These are phyloP conservation scores for Alcedo atthis DNA, from an alignment of 2,797 vertebrate species.

Conservation along the genomic window DNA sequence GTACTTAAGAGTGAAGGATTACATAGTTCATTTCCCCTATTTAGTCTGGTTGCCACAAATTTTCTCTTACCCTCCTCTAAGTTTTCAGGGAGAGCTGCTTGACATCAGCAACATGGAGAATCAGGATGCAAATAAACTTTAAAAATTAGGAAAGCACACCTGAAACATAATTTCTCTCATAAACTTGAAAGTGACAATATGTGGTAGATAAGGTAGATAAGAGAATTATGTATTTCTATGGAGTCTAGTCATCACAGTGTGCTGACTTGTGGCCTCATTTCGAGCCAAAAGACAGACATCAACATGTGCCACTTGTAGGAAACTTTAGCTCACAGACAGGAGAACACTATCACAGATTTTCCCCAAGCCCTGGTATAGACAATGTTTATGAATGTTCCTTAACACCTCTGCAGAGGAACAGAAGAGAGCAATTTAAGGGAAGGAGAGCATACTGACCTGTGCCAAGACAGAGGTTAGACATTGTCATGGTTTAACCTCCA, in stretches of 20 bases:
- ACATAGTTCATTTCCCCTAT: neutral
- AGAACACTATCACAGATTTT: neutral
- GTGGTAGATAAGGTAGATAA: neutral
- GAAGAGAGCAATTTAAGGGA: neutral
- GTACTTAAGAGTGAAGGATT: neutral
- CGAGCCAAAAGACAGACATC: neutral
- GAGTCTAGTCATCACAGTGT: neutral
- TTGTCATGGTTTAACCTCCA: no score
- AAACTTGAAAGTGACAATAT: neutral
- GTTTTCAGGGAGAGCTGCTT: neutral
- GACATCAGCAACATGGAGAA: neutral
- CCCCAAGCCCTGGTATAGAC: neutral
- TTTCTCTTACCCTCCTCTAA: neutral
- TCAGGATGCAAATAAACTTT: neutral
- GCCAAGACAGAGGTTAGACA: neutral
- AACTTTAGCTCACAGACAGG: neutral
- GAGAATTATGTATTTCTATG: neutral
- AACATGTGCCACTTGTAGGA: neutral
- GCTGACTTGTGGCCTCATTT: neutral
- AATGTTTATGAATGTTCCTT: neutral
- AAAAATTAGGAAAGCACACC: neutral
- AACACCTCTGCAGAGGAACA: neutral
- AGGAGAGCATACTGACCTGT: neutral
- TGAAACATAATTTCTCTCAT: neutral
- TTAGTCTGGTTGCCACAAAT: neutral